Base-by-base conservation (phyloP, 2,113 vertebrate genomes). In the Hemiprocne comata region DNA sequence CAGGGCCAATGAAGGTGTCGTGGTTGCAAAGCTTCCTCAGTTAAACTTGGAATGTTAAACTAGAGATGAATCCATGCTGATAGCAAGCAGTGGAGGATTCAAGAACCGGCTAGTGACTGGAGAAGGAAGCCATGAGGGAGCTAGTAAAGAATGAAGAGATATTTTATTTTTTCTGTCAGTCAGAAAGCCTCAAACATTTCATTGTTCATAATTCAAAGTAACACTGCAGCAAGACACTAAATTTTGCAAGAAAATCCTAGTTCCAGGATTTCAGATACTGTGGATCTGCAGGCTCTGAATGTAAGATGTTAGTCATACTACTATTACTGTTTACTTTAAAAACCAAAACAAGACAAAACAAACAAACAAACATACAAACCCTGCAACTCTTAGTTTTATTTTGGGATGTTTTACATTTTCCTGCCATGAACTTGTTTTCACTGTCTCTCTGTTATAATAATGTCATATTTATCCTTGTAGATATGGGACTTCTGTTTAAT, bases 401-500 rank as follows among this genome's bases (percentile, higher is more conserved):
- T 94, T 34, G 6, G 54, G 33, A 29, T 6, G 3, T 31, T 84
- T 93, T 34, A 87, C 17, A 9, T 51, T 84, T 91, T 77, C 23
- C 21, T 85, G 29, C 17, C 9, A 28, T 19, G 8, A 79, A n/a
- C 9, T 67, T 62, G 17, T 2, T 64, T 89, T 82, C 91, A 17
- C 28, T 65, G 7, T 86, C 25, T 81, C 33, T 85, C 24, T 85
- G 7, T 83, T 92, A 42, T 80, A 60, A 44, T 28, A 75, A 82
- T 73, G 7, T 85, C 21, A 40, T 53, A 54, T 50, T 85, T 85
- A 66, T 57, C 44, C 19, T 85, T 85, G 55, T 74, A 95, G 44
- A 84, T 81, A 88, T 31, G 58, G 14, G 36, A 92, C 74, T 78
- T 89, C 61, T 73, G 13, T 84, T 94, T 95, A 57, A 75, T 89